Conservation (phyloP, 1,140 invertebrate genomes). For the Leptopilina boulardi region DNA sequence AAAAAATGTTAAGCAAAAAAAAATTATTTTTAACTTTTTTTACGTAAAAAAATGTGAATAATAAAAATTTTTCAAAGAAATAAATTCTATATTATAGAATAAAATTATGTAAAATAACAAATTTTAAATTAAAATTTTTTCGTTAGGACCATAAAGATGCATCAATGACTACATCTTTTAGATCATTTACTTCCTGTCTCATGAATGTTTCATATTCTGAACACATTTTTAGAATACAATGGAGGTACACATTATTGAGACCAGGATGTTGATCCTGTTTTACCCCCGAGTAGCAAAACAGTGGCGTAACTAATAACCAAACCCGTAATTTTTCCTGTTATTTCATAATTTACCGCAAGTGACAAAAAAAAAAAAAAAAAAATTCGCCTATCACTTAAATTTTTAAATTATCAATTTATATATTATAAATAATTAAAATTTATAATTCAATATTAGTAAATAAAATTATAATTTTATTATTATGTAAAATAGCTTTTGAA, state of each 20-base stretch:
- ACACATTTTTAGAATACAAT: slow-evolving; percentile 15
- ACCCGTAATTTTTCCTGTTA: background rate
- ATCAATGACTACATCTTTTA: background rate
- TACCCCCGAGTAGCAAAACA: background rate
- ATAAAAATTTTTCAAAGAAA: background rate
- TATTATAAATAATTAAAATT: too few species aligned
- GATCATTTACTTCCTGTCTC: slow-evolving; percentile 17
- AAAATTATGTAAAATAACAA: background rate
- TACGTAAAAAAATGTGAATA: too few species aligned
- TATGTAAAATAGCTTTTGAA: too few species aligned
- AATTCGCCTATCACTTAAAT: background rate
- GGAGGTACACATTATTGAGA: slow-evolving; percentile 14
- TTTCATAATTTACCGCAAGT: background rate
- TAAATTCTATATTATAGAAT: background rate
- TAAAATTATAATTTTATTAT: too few species aligned
- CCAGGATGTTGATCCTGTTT: slow-evolving; percentile 32
- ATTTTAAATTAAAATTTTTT: background rate
- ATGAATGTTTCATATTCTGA: slow-evolving; percentile 23
- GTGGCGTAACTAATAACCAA: slow-evolving; percentile 17
- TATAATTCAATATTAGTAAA: too few species aligned
- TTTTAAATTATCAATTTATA: too few species aligned
- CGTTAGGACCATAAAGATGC: background rate
- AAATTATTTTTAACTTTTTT: too few species aligned
- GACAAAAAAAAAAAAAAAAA: background rate
- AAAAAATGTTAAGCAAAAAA: background rate